These are phyloP conservation scores for Protomyctophum bolini DNA, from an alignment of 2,113 vertebrate genomes.

Conservation along the genomic window DNA sequence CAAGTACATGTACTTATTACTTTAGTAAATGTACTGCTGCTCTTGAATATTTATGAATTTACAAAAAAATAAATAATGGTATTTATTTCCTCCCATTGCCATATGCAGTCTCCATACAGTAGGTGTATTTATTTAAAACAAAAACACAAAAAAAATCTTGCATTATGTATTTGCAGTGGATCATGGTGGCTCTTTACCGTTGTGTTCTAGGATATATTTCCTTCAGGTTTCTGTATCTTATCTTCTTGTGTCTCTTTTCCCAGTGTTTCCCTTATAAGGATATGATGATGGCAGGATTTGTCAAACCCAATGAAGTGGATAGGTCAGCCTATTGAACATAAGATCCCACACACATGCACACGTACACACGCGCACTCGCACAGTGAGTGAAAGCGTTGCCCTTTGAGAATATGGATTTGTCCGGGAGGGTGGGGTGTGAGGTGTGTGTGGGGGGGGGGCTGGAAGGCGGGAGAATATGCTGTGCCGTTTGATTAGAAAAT, in stretches of 20 bases:
- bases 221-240: slow-evolving; percentile 9
- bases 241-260: slow-evolving; percentile 28
- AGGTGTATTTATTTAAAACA: slow-evolving; percentile 24
- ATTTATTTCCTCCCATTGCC: slow-evolving; percentile 32
- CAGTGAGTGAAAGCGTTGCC: slow-evolving; percentile 12
- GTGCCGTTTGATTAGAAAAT: slow-evolving; percentile 35
- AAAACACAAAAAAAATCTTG: slow-evolving; percentile 7
- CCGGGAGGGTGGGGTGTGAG: background rate
- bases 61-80: slow-evolving; percentile 13
- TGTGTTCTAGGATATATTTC: slow-evolving; percentile 5
- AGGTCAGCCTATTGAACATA: slow-evolving; percentile 11
- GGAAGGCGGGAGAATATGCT: slow-evolving; percentile 4
- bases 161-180: slow-evolving; percentile 45
- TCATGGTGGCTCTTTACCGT: slow-evolving; percentile 5
- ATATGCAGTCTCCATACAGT: slow-evolving; percentile 19
- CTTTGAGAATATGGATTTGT: slow-evolving; percentile 3
- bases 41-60: slow-evolving; percentile 50
- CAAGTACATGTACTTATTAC: slow-evolving; percentile 13
- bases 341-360: background rate
- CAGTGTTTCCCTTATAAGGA: background rate
- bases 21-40: no score
- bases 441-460: background rate
- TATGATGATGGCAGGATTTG: slow-evolving; percentile 5
- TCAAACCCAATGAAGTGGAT: slow-evolving; percentile 25
- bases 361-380: background rate